These are phyloP conservation scores for Benthosema pterotum DNA, from an alignment of 2,797 vertebrate species.

Conservation along the genomic window DNA sequence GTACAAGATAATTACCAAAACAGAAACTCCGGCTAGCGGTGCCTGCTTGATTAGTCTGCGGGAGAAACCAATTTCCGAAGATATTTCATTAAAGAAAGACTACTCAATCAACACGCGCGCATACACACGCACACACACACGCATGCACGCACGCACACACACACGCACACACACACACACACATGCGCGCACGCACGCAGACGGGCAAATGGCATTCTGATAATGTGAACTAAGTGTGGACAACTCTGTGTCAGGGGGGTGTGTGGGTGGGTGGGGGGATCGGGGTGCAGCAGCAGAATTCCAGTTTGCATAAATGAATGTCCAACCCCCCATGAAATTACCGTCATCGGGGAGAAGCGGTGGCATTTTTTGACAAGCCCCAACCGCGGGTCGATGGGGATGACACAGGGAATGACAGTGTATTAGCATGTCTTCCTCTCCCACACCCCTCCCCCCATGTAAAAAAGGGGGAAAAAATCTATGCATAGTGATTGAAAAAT, in stretches of 20 bases:
- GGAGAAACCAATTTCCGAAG: conserved; percentile 75
- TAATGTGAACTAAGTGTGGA: conserved; percentile 29
- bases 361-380: conserved; percentile 50
- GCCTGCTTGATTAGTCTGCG: conserved; percentile 77
- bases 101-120: conserved; percentile 60
- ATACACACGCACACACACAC: conserved; percentile 19
- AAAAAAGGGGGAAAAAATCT: conserved; percentile 69
- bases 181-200: neutral
- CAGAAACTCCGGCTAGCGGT: conserved; percentile 69
- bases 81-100: conserved; percentile 75
- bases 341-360: conserved; percentile 39
- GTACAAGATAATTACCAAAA: conserved; percentile 83
- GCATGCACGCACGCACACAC: neutral
- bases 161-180: conserved; percentile 14
- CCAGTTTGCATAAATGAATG: conserved; percentile 54
- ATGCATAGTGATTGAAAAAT: conserved; percentile 74
- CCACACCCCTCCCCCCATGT: conserved; percentile 34
- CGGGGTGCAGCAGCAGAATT: conserved; percentile 28
- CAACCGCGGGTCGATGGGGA: conserved; percentile 49
- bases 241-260: conserved; percentile 39
- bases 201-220: conserved; percentile 24
- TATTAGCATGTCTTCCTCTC: conserved; percentile 50
- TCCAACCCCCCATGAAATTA: conserved; percentile 58
- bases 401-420: conserved; percentile 51
- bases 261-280: too few species aligned